These are phyloP conservation scores for Deroptyus accipitrinus DNA, from an alignment of 2,113 vertebrate species.

Conservation along the genomic window DNA sequence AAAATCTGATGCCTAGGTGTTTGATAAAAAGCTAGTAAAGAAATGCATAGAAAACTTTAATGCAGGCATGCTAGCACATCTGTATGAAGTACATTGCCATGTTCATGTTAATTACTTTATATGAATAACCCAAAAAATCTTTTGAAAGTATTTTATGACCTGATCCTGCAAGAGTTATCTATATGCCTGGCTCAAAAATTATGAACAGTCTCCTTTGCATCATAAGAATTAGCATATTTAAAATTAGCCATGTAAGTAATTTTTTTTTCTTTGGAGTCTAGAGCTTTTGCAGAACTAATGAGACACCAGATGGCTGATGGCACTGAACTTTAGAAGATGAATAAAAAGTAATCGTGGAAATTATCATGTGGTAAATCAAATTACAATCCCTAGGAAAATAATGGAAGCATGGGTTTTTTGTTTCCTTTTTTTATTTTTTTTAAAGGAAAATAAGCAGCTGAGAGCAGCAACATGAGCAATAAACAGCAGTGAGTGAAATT, in stretches of 20 bases:
- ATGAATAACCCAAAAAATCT: background rate
- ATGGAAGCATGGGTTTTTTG: background rate
- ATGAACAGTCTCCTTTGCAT: conserved; percentile 18
- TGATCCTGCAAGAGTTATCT: background rate
- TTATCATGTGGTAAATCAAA: conserved; percentile 39
- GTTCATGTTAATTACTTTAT: background rate
- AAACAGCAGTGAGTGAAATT: background rate
- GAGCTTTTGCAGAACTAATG: conserved; percentile 36
- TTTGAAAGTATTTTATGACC: background rate
- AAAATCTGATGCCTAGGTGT: background rate
- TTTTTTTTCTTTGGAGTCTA: background rate
- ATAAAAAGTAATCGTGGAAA: conserved; percentile 38
- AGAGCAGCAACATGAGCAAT: background rate
- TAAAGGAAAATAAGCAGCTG: background rate
- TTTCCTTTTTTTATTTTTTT: background rate
- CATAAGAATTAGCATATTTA: background rate
- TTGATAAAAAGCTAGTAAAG: background rate
- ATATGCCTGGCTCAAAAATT: background rate
- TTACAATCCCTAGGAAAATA: conserved; percentile 17
- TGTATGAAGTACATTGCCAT: background rate
- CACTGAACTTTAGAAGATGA: conserved; percentile 49
- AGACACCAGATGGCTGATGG: conserved; percentile 53
- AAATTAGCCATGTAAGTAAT: conserved; percentile 21
- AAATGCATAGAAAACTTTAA: background rate
- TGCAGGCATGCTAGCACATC: background rate